Conservation (phyloP, 2,888 invertebrate species). For the Drosophila macrothrix region DNA sequence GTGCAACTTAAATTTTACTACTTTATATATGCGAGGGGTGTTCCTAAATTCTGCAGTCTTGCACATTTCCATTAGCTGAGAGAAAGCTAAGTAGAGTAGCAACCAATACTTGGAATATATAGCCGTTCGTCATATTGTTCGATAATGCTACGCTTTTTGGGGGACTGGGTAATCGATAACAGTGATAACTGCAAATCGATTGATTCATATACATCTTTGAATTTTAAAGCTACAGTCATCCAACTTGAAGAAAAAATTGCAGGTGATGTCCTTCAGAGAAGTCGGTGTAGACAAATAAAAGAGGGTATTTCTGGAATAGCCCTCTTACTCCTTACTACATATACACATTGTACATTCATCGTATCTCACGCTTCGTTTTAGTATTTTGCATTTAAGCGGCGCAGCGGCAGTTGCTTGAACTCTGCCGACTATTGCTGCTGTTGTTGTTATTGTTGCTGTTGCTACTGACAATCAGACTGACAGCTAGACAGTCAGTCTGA, state of each 20-base stretch:
- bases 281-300: neutral
- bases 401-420: conserved; percentile 51
- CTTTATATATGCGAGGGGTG: conserved; percentile 13
- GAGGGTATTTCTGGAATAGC: neutral
- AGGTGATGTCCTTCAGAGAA: neutral
- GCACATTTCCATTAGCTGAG: neutral
- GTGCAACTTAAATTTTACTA: conserved; percentile 5
- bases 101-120: neutral
- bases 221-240: neutral
- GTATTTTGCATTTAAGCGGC: conserved; percentile 51
- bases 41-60: neutral
- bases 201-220: neutral
- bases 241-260: neutral
- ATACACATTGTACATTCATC: conserved; percentile 3
- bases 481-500: conserved; percentile 23
- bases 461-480: conserved; percentile 19
- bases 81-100: neutral
- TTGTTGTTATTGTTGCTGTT: conserved; percentile 21
- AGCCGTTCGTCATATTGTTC: neutral
- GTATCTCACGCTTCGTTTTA: conserved; percentile 59
- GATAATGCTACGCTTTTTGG: neutral
- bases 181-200: neutral
- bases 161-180: neutral
- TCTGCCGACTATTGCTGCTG: conserved; percentile 28
- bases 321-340: neutral